Base-by-base conservation (phyloP, 2,888 invertebrate genomes). In the Anthophora plumipes region DNA sequence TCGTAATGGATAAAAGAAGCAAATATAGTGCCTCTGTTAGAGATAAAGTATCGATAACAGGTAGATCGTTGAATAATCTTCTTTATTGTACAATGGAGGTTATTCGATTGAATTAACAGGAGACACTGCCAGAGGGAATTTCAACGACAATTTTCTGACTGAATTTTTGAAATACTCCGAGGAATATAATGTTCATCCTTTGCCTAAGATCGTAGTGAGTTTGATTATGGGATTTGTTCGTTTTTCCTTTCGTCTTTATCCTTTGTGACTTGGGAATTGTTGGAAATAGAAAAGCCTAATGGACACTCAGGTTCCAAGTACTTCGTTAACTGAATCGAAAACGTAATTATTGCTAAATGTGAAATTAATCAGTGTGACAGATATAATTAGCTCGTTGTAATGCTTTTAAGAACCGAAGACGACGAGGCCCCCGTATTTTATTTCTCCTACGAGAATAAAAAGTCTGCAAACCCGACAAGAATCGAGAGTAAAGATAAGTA, bases 401-500 rank as follows among this genome's bases (percentile, higher is more conserved):
- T 14, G 12, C 20, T 66, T 31, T 57, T 5, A 59, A 83, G 83
- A 9, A 12, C 1, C 37, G 37, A 75, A 11, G 63, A 54, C 7
- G n/a, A 66, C 5, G 14, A 11, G 9, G 8, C 60, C 8, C 76
- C 79, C 2, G 20, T 74, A 7, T 82, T 89, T 77, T 61, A 80
- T 20, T 57, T 84, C 17, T 76, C 73, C 12, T 86, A 74, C 66
- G 83, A 86, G n/a, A 80, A 72, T 43, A 88, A 69, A 48, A 79
- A 73, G 22, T 54, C 61, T 14, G 74, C 82, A 6, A 74, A 48
- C 17, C 52, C 79, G 1, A 22, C 69, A 2, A 85, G 69, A 68
- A 57, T 90, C 12, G 88, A 89, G 52, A 85, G 88, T 76, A 90
- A 69, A 88, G 89, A 85, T 88, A 73, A 84, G 83, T 74, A 37